A percentile compares a stretch with the other conserved stretches of the same genome.
Conservation (phyloP, 2,113 vertebrate species). For the Daubentonia madagascariensis region DNA sequence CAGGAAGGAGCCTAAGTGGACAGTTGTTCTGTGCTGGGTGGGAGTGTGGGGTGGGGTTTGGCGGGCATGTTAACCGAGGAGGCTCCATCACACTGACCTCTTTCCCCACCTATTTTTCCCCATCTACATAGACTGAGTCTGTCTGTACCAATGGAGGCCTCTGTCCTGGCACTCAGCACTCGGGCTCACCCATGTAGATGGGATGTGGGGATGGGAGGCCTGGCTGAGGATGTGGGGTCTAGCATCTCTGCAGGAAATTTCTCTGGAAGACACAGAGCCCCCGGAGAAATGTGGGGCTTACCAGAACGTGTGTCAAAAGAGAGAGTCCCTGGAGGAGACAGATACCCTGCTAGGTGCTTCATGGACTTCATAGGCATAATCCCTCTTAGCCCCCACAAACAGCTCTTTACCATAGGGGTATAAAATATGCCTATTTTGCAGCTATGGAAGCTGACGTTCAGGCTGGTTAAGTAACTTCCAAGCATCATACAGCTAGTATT, state of each 20-base stretch:
- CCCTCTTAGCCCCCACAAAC: not conserved
- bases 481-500: not conserved
- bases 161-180: not conserved
- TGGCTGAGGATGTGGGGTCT: not conserved
- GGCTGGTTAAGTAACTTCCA: not conserved
- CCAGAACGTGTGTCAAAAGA: not conserved
- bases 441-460: not conserved
- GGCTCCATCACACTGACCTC: not conserved
- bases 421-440: not conserved
- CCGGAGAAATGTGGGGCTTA: not conserved
- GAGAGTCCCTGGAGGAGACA: not conserved
- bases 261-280: not conserved
- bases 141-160: not conserved
- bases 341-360: too few species aligned
- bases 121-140: not conserved
- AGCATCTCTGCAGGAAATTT: not conserved
- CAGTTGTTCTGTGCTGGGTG: not conserved
- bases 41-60: too few species aligned
- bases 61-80: not conserved
- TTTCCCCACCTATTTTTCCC: not conserved
- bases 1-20: not conserved
- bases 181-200: not conserved
- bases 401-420: not conserved
- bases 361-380: not conserved
- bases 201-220: not conserved